Percentiles rank a stretch among this genome's conserved stretches.
These are phyloP conservation scores for Panulirus ornatus DNA, from an alignment of 1,140 invertebrate species.

Conservation along the genomic window DNA sequence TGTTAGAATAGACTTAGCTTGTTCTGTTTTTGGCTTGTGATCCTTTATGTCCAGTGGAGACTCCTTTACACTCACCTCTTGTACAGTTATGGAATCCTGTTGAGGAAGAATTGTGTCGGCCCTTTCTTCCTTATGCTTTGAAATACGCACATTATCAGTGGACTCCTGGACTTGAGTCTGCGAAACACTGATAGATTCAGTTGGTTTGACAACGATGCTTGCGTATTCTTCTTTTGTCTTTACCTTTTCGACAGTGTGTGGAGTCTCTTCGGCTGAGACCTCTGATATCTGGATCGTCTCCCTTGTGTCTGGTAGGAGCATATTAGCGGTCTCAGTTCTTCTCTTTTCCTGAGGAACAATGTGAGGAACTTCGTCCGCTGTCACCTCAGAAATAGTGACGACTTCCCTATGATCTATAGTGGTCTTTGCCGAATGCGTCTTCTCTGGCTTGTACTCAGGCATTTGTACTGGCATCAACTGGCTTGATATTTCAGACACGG, in stretches of 20 bases:
- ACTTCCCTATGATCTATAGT: slow-evolving; percentile 54
- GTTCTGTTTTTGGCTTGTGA: slow-evolving; percentile 47
- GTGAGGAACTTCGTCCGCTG: slow-evolving; percentile 50
- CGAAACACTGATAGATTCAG: slow-evolving; percentile 36
- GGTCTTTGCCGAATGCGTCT: slow-evolving; percentile 40
- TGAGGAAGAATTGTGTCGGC: slow-evolving; percentile 78
- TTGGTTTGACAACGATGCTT: slow-evolving; percentile 37
- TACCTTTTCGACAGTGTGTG: slow-evolving; percentile 20
- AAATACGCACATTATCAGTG: slow-evolving; percentile 77
- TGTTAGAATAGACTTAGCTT: slow-evolving; percentile 41
- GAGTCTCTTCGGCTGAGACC: slow-evolving; percentile 34
- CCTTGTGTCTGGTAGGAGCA: slow-evolving; percentile 37
- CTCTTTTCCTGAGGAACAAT: slow-evolving; percentile 44
- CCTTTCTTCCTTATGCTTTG: slow-evolving; percentile 79
- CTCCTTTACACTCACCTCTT: slow-evolving; percentile 54
- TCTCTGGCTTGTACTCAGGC: slow-evolving; percentile 52
- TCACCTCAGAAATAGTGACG: slow-evolving; percentile 47
- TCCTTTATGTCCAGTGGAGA: slow-evolving; percentile 32
- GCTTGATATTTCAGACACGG: slow-evolving; percentile 52
- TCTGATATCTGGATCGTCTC: slow-evolving; percentile 51
- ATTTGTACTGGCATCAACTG: slow-evolving; percentile 49
- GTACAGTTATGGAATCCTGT: slow-evolving; percentile 79
- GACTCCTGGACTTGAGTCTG: slow-evolving; percentile 79
- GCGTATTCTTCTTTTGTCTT: slow-evolving; percentile 54
- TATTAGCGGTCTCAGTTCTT: slow-evolving; percentile 42